These are phyloP conservation scores for Anniella stebbinsi DNA, from an alignment of 2,797 vertebrate genomes.

Conservation along the genomic window DNA sequence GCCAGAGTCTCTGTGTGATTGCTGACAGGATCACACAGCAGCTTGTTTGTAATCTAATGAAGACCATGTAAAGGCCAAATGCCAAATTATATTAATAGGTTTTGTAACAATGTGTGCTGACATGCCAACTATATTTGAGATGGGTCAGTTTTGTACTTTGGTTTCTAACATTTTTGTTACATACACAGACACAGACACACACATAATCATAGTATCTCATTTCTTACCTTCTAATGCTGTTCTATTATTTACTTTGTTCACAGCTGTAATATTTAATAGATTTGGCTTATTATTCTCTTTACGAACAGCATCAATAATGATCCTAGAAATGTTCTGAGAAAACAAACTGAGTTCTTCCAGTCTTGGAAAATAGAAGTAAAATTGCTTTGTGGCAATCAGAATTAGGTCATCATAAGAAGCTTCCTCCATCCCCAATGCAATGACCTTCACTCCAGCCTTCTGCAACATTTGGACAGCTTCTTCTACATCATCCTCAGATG, in stretches of 20 bases:
- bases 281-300: not conserved
- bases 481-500: conserved; percentile 71
- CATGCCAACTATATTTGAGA: not conserved
- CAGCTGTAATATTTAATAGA: not conserved
- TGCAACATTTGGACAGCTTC: conserved; percentile 51
- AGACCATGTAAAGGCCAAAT: not conserved
- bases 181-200: not conserved
- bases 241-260: not conserved
- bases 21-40: not conserved
- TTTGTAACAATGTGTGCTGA: not conserved
- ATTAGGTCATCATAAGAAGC: conserved; percentile 58
- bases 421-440: conserved; percentile 69
- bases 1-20: not conserved
- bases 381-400: conserved; percentile 65
- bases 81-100: not conserved
- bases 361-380: conserved; percentile 50
- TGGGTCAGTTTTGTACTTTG: not conserved
- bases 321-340: conserved; percentile 49
- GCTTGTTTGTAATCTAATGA: not conserved
- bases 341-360: conserved; percentile 57
- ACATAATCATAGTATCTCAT: not conserved
- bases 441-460: conserved; percentile 67
- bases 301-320: conserved; percentile 48
- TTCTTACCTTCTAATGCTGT: conserved; percentile 49
- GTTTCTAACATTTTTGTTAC: not conserved